These are phyloP conservation scores for Nyctalus aviator DNA, from an alignment of 2,797 vertebrate species.

Conservation along the genomic window DNA sequence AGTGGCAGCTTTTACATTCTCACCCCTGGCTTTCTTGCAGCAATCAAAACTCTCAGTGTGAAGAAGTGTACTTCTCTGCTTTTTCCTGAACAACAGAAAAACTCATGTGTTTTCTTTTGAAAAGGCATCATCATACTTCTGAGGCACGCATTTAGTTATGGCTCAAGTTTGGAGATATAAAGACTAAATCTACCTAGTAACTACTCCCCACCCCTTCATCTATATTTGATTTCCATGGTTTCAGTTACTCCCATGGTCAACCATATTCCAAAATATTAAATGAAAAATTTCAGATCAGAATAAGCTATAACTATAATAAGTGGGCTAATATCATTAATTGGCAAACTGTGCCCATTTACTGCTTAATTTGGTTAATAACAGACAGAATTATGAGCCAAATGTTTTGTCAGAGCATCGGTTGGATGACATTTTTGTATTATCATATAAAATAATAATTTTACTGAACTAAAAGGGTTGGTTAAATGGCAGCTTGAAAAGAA, in stretches of 20 bases:
- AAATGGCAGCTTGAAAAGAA: background rate
- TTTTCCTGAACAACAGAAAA: slow-evolving; percentile 6
- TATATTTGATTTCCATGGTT: background rate
- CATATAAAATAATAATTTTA: background rate
- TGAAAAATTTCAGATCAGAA: background rate
- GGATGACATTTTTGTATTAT: background rate
- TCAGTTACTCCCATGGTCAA: background rate
- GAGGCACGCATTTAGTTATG: background rate
- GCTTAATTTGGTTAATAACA: background rate
- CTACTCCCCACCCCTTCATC: background rate
- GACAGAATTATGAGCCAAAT: background rate
- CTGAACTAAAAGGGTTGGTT: background rate
- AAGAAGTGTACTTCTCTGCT: background rate
- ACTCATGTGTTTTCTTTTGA: slow-evolving; percentile 36
- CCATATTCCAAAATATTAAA: background rate
- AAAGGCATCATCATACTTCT: background rate
- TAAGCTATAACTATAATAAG: background rate
- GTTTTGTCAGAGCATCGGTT: background rate
- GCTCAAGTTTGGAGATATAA: background rate
- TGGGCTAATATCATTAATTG: background rate
- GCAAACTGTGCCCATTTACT: background rate
- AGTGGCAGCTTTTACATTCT: slow-evolving; percentile 55
- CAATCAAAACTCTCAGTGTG: background rate
- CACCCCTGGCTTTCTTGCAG: background rate
- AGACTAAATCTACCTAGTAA: too few relatives aligned